A percentile compares a stretch with the other conserved stretches of the same genome.
These are phyloP conservation scores for Crotalus horridus DNA, from an alignment of 2,113 vertebrate species.

Conservation along the genomic window DNA sequence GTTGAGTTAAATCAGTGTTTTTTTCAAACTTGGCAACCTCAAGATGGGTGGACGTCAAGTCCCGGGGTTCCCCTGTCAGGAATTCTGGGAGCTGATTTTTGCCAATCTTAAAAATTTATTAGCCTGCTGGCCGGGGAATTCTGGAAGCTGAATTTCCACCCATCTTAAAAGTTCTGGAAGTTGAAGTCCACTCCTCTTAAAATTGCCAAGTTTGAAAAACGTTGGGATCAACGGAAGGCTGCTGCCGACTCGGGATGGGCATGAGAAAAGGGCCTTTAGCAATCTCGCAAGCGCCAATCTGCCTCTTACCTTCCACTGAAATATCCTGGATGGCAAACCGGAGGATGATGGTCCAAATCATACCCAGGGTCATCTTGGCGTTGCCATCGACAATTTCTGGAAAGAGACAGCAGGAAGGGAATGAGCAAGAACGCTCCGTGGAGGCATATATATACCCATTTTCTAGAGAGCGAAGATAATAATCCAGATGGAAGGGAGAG, in stretches of 20 bases:
- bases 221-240: neutral
- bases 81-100: neutral
- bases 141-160: no score
- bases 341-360: slow-evolving; percentile 99
- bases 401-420: neutral
- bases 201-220: neutral
- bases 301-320: slow-evolving; percentile 86
- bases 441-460: no score
- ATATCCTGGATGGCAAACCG: slow-evolving; percentile 97
- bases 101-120: no score
- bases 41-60: neutral
- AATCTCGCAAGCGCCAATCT: rapidly evolving
- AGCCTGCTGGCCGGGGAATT: no score
- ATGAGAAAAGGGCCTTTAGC: neutral
- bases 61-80: neutral
- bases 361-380: slow-evolving; percentile 93
- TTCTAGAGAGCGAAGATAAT: neutral
- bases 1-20: neutral
- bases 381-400: slow-evolving; percentile 95
- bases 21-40: neutral
- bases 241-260: neutral
- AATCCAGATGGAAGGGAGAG: no score
- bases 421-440: neutral
- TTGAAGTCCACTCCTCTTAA: neutral
- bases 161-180: neutral